Evolutionary conservation across 2,113 vertebrate species (phyloP).

Genomic region (Manacus vitellinus): DNA sequence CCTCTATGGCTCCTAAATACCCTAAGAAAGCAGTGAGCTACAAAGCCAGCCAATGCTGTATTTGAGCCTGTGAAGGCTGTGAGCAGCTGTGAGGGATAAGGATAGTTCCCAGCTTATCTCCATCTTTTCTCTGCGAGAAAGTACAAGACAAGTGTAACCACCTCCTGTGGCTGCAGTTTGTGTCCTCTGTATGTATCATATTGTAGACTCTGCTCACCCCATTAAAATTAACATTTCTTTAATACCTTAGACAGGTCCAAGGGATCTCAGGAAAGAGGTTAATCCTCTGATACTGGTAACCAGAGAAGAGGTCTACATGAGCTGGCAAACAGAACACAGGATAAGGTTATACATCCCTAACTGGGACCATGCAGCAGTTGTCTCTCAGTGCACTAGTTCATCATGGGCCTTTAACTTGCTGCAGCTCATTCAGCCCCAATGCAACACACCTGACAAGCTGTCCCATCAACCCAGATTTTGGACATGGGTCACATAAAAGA

Average conservation of each 20-base stretch:
- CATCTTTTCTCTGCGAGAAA: not conserved
- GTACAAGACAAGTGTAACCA: not conserved
- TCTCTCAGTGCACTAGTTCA: not conserved
- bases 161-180: not conserved
- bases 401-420: not conserved
- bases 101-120: not conserved
- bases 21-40: not conserved
- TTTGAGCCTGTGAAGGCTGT: not conserved
- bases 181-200: not conserved
- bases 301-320: not conserved
- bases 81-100: not conserved
- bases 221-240: not conserved
- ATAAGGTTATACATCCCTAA: not conserved
- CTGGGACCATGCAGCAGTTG: not conserved
- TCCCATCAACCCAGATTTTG: not conserved
- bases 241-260: not conserved
- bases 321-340: not conserved
- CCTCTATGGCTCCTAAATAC: not conserved
- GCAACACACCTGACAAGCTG: not conserved
- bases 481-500: not conserved
- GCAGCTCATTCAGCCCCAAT: not conserved
- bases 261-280: not conserved
- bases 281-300: not conserved
- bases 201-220: not conserved
- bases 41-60: not conserved